A percentile compares a stretch with the other conserved stretches of the same genome.
Conservation (phyloP, 1,140 invertebrate species). For the Conus betulinus region DNA sequence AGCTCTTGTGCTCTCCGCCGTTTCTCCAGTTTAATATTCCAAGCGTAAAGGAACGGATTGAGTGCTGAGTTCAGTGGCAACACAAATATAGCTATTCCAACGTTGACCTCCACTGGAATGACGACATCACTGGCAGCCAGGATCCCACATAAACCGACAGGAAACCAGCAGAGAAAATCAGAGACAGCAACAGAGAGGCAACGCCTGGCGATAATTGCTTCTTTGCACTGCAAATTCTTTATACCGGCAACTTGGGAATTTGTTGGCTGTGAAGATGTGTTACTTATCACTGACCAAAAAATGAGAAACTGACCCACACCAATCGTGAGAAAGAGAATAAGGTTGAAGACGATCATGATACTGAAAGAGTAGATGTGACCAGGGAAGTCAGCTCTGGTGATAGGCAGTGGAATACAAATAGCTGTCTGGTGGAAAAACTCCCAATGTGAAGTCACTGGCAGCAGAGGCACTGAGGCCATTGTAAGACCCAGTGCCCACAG, state of each 20-base stretch:
- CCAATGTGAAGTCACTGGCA: conserved; percentile 12
- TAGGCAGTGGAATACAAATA: conserved; percentile 20
- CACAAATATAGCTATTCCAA: neutral
- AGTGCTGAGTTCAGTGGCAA: neutral
- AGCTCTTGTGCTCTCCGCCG: neutral
- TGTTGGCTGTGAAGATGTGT: neutral
- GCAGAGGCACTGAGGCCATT: neutral
- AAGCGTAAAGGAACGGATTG: conserved; percentile 7
- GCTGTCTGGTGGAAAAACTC: conserved; percentile 16
- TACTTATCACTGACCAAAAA: neutral
- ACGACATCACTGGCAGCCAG: neutral
- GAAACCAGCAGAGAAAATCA: conserved; percentile 8
- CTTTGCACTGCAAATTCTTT: neutral
- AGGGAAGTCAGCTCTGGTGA: neutral
- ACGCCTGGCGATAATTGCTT: neutral
- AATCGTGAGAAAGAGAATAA: neutral
- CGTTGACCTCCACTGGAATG: neutral
- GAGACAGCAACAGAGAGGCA: neutral
- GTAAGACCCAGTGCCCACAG: neutral
- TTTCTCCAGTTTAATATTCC: neutral
- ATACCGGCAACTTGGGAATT: neutral
- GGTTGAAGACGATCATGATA: conserved; percentile 1
- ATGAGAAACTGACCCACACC: neutral
- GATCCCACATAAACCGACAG: neutral
- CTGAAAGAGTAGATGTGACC: conserved; percentile 9